These are phyloP conservation scores for Tonatia bakeri DNA, from an alignment of 2,113 vertebrate species.

Conservation along the genomic window DNA sequence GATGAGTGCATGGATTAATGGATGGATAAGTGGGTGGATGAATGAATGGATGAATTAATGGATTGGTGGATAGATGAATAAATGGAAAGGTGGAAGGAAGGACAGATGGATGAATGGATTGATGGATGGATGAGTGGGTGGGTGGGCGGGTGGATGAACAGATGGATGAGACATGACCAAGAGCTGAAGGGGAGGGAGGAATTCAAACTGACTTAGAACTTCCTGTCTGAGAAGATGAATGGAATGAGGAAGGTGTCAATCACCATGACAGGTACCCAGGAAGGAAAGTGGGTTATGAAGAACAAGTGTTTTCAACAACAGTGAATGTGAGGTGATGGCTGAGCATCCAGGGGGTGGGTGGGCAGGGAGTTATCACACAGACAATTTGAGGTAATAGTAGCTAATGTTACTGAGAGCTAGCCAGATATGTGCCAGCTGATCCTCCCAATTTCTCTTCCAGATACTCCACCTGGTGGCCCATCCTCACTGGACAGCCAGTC, in stretches of 20 bases:
- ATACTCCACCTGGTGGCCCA: neutral
- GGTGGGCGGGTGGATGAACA: neutral
- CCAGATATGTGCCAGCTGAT: neutral
- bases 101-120: neutral
- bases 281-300: neutral
- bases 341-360: neutral
- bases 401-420: neutral
- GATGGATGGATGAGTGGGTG: neutral
- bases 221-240: neutral
- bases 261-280: neutral
- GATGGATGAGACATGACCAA: neutral
- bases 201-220: neutral
- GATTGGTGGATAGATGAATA: neutral
- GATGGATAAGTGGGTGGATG: no score
- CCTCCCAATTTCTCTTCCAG: slow-evolving; percentile 25
- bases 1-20: neutral
- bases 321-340: neutral
- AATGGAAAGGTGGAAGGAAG: no score
- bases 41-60: neutral
- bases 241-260: neutral
- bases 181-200: neutral
- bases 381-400: neutral
- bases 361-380: neutral
- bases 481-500: neutral
- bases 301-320: neutral